Evolutionary conservation across 2,113 vertebrate species (phyloP), one percentile per base, ranked within the genome.

Genomic region (Spizaetus ornatus): DNA sequence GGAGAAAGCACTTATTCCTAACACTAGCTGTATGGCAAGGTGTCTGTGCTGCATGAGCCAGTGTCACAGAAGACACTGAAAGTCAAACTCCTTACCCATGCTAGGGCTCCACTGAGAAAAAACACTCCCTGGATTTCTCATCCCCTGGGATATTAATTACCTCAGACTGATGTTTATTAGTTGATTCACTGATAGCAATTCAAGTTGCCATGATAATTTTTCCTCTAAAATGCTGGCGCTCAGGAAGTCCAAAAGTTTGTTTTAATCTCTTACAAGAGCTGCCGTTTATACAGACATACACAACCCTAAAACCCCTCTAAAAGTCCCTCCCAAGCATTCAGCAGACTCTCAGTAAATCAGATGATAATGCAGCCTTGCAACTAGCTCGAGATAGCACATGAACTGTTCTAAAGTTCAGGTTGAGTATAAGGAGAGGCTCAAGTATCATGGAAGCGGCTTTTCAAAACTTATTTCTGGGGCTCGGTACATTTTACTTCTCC

Each of bases 21-120:
- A 69, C 17, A 7, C 11, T 31, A 38, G 27, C 15, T 31, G 9
- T 19, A 19, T 16, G 66, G 56, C 66, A 67, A 11, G 0, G 1
- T 55, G 38, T 14, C 56, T 71, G 55, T 85, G 47, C 62, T 79
- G 47, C 0, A 0, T 42, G 53, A 94, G 69, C 40, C 43, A 3
- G 1, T 62, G 53, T 31, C 65, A 66, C 21, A 11, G 53, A 79
- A 73, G n/a, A 23, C 21, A 32, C 34, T 42, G 32, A 23, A 36
- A 69, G 48, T 42, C 38, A 36, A 71, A 47, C 47, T 81, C 50
- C 25, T 66, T 31, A 38, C 17, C 42, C 13, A 3, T 42, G 34
- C 29, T 34, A 18, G 27, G 70, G 38, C 20, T 67, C n/a, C 38
- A 12, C 15, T 58, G 66, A 45, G 84, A 53, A 84, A 63, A 58